Evolutionary conservation across 2,888 invertebrate species (phyloP).

Genomic region (Agrotis ipsilon): DNA sequence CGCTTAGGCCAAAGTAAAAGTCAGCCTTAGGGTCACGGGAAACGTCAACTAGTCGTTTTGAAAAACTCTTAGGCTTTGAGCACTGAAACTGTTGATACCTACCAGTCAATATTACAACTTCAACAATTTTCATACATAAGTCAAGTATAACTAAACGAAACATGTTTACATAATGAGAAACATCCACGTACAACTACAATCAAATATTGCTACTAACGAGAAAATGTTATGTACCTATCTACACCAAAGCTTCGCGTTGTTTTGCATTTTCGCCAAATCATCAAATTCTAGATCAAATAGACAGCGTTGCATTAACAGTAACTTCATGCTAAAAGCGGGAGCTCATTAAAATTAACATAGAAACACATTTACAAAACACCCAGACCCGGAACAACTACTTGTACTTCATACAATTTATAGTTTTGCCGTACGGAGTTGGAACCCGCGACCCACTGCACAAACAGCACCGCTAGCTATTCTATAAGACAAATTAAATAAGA

Average conservation of each 20-base stretch:
- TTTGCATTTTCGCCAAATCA: neutral
- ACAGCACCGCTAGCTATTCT: no score
- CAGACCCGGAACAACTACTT: no score
- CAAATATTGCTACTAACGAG: constrained; percentile 4
- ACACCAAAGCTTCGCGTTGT: neutral
- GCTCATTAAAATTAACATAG: constrained; percentile 8
- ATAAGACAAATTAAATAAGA: no score
- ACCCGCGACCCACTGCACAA: no score
- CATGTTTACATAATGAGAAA: constrained; percentile 14
- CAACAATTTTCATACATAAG: neutral
- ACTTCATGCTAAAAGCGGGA: neutral
- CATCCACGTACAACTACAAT: neutral
- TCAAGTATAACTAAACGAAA: neutral
- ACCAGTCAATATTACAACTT: neutral
- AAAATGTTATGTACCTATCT: neutral
- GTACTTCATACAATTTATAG: no score
- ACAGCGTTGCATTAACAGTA: neutral
- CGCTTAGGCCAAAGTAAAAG: no score
- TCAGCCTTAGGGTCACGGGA: no score
- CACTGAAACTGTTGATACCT: neutral
- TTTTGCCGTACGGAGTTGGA: no score
- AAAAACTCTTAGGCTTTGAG: no score
- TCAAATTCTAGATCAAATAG: neutral
- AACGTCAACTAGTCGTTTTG: no score
- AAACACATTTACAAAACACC: neutral